Percentiles rank a stretch among this genome's conserved stretches.
phyloP scores from a whole-genome alignment of 2,888 invertebrate genomes.

The Drosophila subquinaria region DNA sequence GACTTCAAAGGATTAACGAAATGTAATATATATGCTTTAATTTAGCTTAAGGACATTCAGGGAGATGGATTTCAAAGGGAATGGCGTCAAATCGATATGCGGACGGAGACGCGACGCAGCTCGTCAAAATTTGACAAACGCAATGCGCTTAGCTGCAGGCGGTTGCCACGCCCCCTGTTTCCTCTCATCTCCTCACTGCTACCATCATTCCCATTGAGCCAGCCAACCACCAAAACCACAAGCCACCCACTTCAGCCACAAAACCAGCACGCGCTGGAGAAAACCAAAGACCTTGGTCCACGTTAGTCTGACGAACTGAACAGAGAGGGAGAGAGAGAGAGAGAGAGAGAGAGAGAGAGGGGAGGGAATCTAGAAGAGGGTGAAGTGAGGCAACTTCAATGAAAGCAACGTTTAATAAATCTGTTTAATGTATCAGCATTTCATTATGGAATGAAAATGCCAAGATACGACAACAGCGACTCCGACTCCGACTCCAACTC shows the following conservation, averaged over 20 bases:
- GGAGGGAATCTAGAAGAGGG: neutral
- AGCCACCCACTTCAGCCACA: slow-evolving; percentile 44
- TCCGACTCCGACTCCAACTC: neutral
- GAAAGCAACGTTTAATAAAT: slow-evolving; percentile 69
- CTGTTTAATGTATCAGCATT: slow-evolving; percentile 77
- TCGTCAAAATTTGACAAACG: slow-evolving; percentile 73
- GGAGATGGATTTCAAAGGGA: slow-evolving; percentile 62
- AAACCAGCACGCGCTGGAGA: slow-evolving; percentile 59
- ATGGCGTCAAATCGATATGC: slow-evolving; percentile 56
- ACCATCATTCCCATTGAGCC: neutral
- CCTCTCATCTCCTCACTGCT: neutral
- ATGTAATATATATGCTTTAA: slow-evolving; percentile 70
- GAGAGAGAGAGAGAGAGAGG: neutral
- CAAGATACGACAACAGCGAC: neutral
- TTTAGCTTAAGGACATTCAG: slow-evolving; percentile 59
- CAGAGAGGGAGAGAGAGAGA: neutral
- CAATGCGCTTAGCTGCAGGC: slow-evolving; percentile 78
- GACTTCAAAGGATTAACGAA: slow-evolving; percentile 77
- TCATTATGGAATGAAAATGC: slow-evolving; percentile 47
- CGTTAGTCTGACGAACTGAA: slow-evolving; percentile 1
- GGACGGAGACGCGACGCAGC: slow-evolving; percentile 9
- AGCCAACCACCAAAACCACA: slow-evolving; percentile 53
- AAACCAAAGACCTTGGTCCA: slow-evolving; percentile 25
- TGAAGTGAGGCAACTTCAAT: neutral
- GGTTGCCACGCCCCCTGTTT: slow-evolving; percentile 6